Percentiles rank a stretch among this genome's conserved stretches.
These are phyloP conservation scores for Plotosus lineatus DNA, from an alignment of 2,113 vertebrate genomes.

Conservation along the genomic window DNA sequence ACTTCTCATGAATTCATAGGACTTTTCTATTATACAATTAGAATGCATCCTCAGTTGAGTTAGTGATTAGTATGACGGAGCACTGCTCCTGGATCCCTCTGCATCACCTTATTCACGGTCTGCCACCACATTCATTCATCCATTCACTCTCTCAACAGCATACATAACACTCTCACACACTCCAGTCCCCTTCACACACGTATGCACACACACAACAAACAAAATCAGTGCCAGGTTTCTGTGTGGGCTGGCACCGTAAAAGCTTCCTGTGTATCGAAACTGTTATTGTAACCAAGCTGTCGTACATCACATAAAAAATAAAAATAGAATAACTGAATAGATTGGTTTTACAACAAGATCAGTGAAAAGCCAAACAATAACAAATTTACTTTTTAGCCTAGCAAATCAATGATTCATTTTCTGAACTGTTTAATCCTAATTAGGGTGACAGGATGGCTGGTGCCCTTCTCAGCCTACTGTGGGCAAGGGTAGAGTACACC, in stretches of 20 bases:
- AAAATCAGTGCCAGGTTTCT: slow-evolving; percentile 46
- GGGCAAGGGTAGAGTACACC: no score
- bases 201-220: slow-evolving; percentile 16
- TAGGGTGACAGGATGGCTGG: no score
- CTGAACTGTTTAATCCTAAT: no score
- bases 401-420: no score
- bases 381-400: no score
- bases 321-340: background rate
- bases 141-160: slow-evolving; percentile 39
- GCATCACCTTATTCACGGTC: slow-evolving; percentile 46
- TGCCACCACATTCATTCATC: slow-evolving; percentile 37
- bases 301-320: slow-evolving; percentile 38
- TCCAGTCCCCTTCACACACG: slow-evolving; percentile 14
- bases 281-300: slow-evolving; percentile 37
- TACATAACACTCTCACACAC: slow-evolving; percentile 18
- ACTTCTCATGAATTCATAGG: background rate
- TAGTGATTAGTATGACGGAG: slow-evolving; percentile 17
- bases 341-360: background rate
- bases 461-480: no score
- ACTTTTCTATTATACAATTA: slow-evolving; percentile 24
- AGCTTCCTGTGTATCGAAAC: slow-evolving; percentile 60
- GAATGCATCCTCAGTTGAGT: slow-evolving; percentile 28
- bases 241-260: slow-evolving; percentile 62
- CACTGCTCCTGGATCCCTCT: background rate
- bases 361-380: background rate